Evolutionary conservation across 2,797 vertebrate species (phyloP), one percentile per base, ranked within the genome.

Genomic region (Loriculus beryllinus): DNA sequence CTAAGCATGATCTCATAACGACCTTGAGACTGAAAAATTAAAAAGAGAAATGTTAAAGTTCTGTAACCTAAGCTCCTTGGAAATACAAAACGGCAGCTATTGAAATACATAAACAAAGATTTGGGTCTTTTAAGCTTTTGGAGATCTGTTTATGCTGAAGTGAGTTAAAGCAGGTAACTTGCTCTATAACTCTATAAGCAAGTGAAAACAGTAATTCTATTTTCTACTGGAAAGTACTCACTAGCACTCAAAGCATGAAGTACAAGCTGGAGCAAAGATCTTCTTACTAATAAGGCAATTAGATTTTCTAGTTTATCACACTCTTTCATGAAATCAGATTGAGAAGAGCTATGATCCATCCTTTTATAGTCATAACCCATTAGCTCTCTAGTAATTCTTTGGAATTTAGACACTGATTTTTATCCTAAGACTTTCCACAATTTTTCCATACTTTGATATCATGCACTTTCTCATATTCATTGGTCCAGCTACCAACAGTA

Each of bases 1-100:
- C 98, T 98, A 96, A 98, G 82, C 99, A 99, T 98, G 97, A 99
- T 99, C 97, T 99, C 99, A 79, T 98, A 99, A 5, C 99, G 98
- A 56, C 99, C 99, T 98, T 99, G 99, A 97, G 99, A 99, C 99
- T 99, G 95, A 81, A 80, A 96, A 85, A 89, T 57, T 57, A 69
- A 92, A 91, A 87, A 48, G 29, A 91, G 14, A 87, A 70, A 72
- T 8, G 23, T 90, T 54, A 28, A 71, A 51, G 14, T 57, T 87
- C 64, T 74, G 45, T 39, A 77, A 60, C 6, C 14, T 67, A 56
- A 72, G 39, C 14, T 70, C 39, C 45, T 92, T 22, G 33, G 57
- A 39, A 95, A 75, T 43, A 94, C 7, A 88, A 91, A 92, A 43
- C 1, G 12, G 3, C 59, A 23, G 9, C 80, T 90, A 96, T 22